A percentile compares a stretch with the other conserved stretches of the same genome.
Conservation (phyloP, 2,797 vertebrate genomes). For the Eulemur rubriventer region DNA sequence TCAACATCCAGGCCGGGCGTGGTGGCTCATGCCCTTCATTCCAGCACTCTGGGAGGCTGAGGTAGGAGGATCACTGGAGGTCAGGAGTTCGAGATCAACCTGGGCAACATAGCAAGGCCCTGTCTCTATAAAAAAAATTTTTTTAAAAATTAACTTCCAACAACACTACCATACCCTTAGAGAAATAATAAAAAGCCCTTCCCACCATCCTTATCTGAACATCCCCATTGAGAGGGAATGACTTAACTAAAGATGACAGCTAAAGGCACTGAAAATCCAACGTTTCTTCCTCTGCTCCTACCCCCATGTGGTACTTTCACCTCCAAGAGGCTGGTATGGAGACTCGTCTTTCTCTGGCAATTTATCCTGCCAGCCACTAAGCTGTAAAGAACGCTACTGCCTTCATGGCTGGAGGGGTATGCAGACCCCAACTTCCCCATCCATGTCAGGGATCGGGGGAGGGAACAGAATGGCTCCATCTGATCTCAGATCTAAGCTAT, state of each 20-base stretch:
- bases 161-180: background rate
- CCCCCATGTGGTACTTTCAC: background rate
- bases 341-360: background rate
- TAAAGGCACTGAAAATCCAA: background rate
- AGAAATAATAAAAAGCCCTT: background rate
- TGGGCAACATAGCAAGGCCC: background rate
- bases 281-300: background rate
- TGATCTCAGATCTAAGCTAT: background rate
- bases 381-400: background rate
- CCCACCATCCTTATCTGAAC: background rate
- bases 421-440: background rate
- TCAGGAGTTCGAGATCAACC: background rate
- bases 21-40: background rate
- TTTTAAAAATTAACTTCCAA: background rate
- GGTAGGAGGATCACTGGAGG: background rate
- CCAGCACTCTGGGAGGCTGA: background rate
- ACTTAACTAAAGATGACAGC: background rate
- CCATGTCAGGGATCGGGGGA: background rate
- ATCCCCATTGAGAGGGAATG: background rate
- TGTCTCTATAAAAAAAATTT: background rate
- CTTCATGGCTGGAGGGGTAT: background rate
- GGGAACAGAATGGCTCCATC: background rate
- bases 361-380: background rate
- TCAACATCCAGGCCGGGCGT: background rate
- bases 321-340: background rate